These are phyloP conservation scores for Carassius carassius DNA, from an alignment of 2,113 vertebrate species.

Conservation along the genomic window DNA sequence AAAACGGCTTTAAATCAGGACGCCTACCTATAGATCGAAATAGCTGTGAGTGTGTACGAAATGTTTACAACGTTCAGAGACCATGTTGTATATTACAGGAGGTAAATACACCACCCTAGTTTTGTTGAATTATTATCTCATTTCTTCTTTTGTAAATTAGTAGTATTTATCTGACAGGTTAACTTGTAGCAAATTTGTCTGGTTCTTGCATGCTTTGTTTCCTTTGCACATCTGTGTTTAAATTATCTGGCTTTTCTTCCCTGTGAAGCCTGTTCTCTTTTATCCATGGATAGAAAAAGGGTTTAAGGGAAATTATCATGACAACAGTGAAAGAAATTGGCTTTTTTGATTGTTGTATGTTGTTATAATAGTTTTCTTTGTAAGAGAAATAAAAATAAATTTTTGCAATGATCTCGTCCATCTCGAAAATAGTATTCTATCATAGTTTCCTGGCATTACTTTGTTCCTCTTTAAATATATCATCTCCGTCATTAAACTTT, in stretches of 20 bases:
- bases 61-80: constrained; percentile 57
- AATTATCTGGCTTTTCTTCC: constrained; percentile 62
- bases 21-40: constrained; percentile 8
- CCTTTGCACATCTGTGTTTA: constrained; percentile 56
- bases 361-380: constrained; percentile 74
- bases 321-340: constrained; percentile 80
- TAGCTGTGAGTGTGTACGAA: constrained; percentile 56
- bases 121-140: constrained; percentile 43
- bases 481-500: constrained; percentile 28
- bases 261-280: constrained; percentile 52
- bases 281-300: constrained; percentile 37
- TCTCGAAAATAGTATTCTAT: constrained; percentile 14
- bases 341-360: constrained; percentile 75
- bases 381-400: constrained; percentile 74
- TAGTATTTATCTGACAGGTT: constrained; percentile 48
- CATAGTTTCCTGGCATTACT: constrained; percentile 35
- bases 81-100: constrained; percentile 42
- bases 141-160: constrained; percentile 37
- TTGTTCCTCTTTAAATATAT: constrained; percentile 35
- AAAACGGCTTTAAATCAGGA: constrained; percentile 5
- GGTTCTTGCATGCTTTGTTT: constrained; percentile 57
- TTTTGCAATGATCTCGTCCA: constrained; percentile 63
- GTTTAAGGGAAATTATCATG: constrained; percentile 65
- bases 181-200: constrained; percentile 42
- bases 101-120: constrained; percentile 41